A percentile compares a stretch with the other conserved stretches of the same genome.
These are phyloP conservation scores for Cecropterus lyciades DNA, from an alignment of 1,140 invertebrate genomes.

Conservation along the genomic window DNA sequence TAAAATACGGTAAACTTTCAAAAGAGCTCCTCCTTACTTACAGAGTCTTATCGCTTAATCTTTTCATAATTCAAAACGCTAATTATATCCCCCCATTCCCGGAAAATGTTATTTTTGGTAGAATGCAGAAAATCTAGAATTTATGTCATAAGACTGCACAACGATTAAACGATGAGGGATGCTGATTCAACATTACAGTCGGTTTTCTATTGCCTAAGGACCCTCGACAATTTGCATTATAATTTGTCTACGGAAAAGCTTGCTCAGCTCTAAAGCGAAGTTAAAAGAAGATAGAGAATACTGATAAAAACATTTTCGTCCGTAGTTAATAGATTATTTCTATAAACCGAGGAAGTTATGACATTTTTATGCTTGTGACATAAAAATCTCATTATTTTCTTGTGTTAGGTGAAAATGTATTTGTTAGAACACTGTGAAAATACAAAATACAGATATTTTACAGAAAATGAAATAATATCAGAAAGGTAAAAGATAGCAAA, in stretches of 20 bases:
- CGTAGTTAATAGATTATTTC: background rate
- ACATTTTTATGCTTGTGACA: too few species aligned
- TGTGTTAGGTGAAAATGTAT: too few species aligned
- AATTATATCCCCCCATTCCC: background rate
- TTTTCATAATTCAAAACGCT: background rate
- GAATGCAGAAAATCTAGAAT: background rate
- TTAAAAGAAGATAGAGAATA: background rate
- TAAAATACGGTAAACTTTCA: constrained; percentile 19
- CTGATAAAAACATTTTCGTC: constrained; percentile 8
- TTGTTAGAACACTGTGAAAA: too few species aligned
- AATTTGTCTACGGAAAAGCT: constrained; percentile 24
- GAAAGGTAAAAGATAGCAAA: too few species aligned
- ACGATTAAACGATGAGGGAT: background rate
- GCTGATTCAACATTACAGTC: constrained; percentile 10
- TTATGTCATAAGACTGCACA: background rate
- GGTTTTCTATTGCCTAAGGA: constrained; percentile 20
- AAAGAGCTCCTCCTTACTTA: background rate
- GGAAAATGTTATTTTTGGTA: too few species aligned
- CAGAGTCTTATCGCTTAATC: constrained; percentile 3
- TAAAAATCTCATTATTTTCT: too few species aligned
- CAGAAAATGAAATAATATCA: too few species aligned
- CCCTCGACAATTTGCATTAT: constrained; percentile 11
- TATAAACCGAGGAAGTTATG: too few species aligned
- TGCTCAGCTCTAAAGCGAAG: constrained; percentile 15
- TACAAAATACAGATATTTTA: too few species aligned